Evolutionary conservation across 2,797 vertebrate genomes (phyloP).

Genomic region (Margarornis squamiger): DNA sequence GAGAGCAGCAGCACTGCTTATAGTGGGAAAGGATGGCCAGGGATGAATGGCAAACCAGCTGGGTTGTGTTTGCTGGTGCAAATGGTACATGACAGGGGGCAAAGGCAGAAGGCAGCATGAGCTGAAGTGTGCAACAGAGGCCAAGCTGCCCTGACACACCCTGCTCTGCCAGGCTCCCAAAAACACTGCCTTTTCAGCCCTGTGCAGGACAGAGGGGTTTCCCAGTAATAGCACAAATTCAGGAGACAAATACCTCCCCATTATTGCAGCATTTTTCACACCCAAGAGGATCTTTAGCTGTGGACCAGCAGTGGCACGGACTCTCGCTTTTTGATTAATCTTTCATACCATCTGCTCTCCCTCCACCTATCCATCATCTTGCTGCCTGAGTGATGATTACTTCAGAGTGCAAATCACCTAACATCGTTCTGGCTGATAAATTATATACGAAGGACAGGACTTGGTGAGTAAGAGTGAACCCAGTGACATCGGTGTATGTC

Average conservation of each 20-base stretch:
- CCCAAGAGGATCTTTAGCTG: constrained; percentile 53
- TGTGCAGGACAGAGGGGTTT: background rate
- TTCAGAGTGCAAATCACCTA: constrained; percentile 64
- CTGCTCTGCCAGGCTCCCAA: background rate
- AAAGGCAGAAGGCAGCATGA: background rate
- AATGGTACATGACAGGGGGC: fast-evolving
- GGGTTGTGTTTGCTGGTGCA: background rate
- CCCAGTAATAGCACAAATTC: constrained; percentile 34
- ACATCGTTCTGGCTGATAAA: constrained; percentile 62
- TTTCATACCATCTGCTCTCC: constrained; percentile 62
- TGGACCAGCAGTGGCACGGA: background rate
- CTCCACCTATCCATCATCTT: constrained; percentile 56
- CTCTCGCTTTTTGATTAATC: constrained; percentile 54
- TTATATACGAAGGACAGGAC: constrained; percentile 53
- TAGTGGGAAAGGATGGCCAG: background rate
- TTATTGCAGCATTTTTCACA: constrained; percentile 60
- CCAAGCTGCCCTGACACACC: fast-evolving
- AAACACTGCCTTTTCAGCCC: background rate
- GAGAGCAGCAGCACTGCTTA: background rate
- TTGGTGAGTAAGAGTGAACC: constrained; percentile 16
- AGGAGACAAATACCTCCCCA: constrained; percentile 54
- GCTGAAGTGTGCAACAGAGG: fast-evolving
- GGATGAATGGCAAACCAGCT: fast-evolving
- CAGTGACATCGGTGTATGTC: background rate
- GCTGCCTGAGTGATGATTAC: constrained; percentile 58